Base-by-base conservation (phyloP, 2,888 invertebrate species). In the Diadegma fenestrale region DNA sequence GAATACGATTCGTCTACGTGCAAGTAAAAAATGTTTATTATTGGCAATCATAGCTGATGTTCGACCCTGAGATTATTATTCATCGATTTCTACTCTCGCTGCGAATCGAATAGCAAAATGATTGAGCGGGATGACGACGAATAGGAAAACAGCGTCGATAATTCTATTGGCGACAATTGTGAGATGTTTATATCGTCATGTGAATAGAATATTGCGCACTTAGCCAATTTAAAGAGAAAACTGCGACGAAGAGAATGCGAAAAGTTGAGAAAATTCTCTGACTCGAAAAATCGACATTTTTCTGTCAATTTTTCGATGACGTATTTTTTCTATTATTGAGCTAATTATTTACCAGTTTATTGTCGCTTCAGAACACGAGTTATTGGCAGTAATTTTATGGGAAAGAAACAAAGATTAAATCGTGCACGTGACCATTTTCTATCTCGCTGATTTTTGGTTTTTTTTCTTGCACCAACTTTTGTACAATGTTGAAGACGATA, bases 81-180 rank as follows among this genome's bases (percentile, higher is more conserved):
- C 22, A 43, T 73, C 72, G 72, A 80, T 79, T 85, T 63, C n/a
- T n/a, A n/a, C n/a, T 69, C 26, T 61, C 68, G 66, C 41, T 58
- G 75, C 68, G 19, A 43, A 41, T 41, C 8, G 54, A 37, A 61
- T 54, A 37, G 22, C 61, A 43, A 69, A 48, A 69, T 45, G 54
- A 81, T 81, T 45, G 45, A 81, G 17, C 26, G 33, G 17, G 73
- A 78, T 45, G 66, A 48, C 48, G 71, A 76, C 37, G 71, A 64
- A 22, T 48, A 61, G 69, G 33, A 69, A 71, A 72, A 41, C 17
- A 68, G 30, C n/a, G 43, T 69, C 48, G 37, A 66, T 75, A 75
- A 78, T 80, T 26, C 41, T 37, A 41, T 76, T 71, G 37, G 30
- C n/a, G 12, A 54, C 76, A 58, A 76, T 76, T 84, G 80, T 63